Conservation (phyloP, 2,888 invertebrate genomes). For the Nemurella pictetii region DNA sequence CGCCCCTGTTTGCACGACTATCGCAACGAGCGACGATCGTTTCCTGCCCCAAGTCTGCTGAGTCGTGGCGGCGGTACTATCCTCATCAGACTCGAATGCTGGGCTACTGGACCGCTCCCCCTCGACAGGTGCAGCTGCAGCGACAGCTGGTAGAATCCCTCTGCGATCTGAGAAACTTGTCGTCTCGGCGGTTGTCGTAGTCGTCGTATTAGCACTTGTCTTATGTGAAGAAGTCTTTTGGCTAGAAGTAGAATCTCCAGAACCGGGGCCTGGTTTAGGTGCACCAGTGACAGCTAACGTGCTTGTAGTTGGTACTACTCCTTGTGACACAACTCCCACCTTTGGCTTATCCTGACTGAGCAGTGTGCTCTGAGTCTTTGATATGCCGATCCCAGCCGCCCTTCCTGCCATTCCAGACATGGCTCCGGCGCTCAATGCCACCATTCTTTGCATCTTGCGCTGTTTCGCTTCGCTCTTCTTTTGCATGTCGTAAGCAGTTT, state of each 20-base stretch:
- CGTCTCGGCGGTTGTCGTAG: conserved; percentile 58
- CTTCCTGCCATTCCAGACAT: conserved; percentile 90
- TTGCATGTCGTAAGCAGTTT: conserved; percentile 96
- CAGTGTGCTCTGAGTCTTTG: conserved; percentile 72
- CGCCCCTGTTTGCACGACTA: conserved; percentile 69
- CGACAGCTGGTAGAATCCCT: background rate
- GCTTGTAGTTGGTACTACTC: background rate
- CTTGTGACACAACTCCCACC: conserved; percentile 44
- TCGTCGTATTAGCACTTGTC: conserved; percentile 60
- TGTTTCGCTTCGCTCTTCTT: conserved; percentile 96
- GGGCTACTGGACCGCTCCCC: conserved; percentile 86
- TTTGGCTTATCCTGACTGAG: conserved; percentile 73
- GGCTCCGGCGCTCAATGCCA: conserved; percentile 84
- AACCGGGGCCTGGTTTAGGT: conserved; percentile 33
- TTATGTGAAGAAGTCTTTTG: conserved; percentile 63
- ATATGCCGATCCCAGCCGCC: conserved; percentile 82
- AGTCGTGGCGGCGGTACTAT: conserved; percentile 59
- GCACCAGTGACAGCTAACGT: conserved; percentile 34
- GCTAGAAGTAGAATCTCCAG: conserved; percentile 61
- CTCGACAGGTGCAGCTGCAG: conserved; percentile 51
- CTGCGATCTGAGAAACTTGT: conserved; percentile 46
- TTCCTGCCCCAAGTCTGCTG: conserved; percentile 49
- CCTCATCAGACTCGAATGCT: conserved; percentile 94
- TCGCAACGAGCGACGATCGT: conserved; percentile 67
- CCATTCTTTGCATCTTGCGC: conserved; percentile 93